Evolutionary conservation across 2,113 vertebrate species (phyloP).

Genomic region (Thryonomys swinderianus): DNA sequence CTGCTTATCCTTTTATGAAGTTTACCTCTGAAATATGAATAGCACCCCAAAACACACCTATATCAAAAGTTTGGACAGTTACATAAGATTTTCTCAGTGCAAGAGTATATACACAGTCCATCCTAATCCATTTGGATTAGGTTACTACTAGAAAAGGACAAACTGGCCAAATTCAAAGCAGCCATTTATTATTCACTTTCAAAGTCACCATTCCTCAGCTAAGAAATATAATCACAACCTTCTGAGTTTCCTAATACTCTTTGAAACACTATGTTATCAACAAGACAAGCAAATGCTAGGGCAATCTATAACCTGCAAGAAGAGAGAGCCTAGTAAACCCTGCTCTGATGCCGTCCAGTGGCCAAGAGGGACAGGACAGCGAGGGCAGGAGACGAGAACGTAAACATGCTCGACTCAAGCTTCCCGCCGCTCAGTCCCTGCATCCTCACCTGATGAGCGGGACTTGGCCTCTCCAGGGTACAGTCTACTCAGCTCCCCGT

Average conservation of each 20-base stretch:
- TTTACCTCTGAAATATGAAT: constrained; percentile 25
- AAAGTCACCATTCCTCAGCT: neutral
- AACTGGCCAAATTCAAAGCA: neutral
- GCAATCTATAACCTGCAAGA: neutral
- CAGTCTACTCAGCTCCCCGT: constrained; percentile 91
- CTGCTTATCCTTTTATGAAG: neutral
- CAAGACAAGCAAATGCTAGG: neutral
- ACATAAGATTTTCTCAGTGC: neutral
- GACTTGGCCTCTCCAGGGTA: constrained; percentile 91
- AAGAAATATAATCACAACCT: neutral
- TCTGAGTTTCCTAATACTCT: neutral
- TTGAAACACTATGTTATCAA: neutral
- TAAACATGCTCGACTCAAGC: neutral
- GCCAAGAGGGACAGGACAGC: neutral
- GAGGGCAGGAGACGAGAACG: neutral
- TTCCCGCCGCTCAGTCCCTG: neutral
- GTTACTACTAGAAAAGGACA: constrained; percentile 1
- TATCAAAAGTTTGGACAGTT: neutral
- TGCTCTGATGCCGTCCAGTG: neutral
- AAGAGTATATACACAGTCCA: neutral
- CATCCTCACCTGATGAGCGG: constrained; percentile 86
- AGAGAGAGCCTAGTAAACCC: neutral
- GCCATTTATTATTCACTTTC: neutral
- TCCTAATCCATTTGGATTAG: neutral
- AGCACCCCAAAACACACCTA: constrained; percentile 9